Conservation (phyloP, 2,888 invertebrate genomes). For the Bedellia somnulentella region DNA sequence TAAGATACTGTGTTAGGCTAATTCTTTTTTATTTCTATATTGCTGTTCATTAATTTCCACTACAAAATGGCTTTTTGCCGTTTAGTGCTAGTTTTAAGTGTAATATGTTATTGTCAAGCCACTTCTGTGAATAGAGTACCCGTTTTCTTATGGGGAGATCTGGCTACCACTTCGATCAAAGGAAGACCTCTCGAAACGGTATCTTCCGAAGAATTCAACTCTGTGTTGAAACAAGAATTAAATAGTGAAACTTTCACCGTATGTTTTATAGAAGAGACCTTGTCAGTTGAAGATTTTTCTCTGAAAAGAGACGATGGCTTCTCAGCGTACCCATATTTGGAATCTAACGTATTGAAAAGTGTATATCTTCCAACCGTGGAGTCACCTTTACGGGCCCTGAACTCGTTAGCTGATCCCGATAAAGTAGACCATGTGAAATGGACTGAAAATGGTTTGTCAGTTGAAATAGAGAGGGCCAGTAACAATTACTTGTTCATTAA, state of each 20-base stretch:
- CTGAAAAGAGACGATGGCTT: constrained; percentile 37
- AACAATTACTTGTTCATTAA: constrained; percentile 56
- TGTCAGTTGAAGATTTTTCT: constrained; percentile 64
- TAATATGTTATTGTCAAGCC: constrained; percentile 17
- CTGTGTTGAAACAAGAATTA: constrained; percentile 29
- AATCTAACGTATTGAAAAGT: constrained; percentile 23
- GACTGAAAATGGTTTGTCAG: constrained; percentile 34
- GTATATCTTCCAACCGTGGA: constrained; percentile 67
- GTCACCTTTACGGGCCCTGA: constrained; percentile 57
- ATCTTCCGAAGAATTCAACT: constrained; percentile 27
- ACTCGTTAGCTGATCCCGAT: constrained; percentile 41
- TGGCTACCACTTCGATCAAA: constrained; percentile 19
- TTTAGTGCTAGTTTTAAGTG: constrained; percentile 41
- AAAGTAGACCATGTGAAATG: constrained; percentile 29
- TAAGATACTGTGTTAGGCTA: no score
- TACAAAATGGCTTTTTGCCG: constrained; percentile 48
- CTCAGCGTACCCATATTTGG: constrained; percentile 36
- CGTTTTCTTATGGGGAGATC: constrained; percentile 61
- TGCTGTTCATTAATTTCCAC: constrained; percentile 25
- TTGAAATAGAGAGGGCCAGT: constrained; percentile 31
- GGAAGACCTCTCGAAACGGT: constrained; percentile 31
- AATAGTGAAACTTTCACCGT: constrained; percentile 35
- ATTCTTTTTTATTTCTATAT: constrained; percentile 26
- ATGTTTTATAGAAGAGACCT: constrained; percentile 53
- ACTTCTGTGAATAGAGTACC: constrained; percentile 50